Evolutionary conservation across 2,113 vertebrate species (phyloP), one percentile per base, ranked within the genome.

Genomic region (Lophura nycthemera): DNA sequence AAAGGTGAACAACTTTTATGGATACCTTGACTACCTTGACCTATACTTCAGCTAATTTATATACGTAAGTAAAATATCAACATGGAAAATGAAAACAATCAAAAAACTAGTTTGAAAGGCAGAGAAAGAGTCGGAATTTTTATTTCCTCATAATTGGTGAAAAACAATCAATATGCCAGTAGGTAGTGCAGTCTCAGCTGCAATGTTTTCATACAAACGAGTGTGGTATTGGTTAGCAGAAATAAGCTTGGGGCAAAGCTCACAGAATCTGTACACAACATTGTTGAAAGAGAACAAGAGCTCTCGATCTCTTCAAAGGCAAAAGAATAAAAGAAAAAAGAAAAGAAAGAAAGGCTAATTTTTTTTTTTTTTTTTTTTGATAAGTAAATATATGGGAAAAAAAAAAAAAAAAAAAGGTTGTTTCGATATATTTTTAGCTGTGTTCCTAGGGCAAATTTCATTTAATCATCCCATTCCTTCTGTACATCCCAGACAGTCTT

Each of bases 141-240:
- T 27, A 84, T 93, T 95, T 90, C 20, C 8, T 86, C 4, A 4
- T 89, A 86, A 65, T 32, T 66, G n/a, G 15, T 73, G 66, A 71
- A 81, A 88, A 89, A n/a, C 48, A 89, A 89, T 92, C 70, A 7
- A 90, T 94, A 29, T 73, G n/a, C 63, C 61, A 43, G 76, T 57
- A 81, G 61, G 48, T 61, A 43, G 38, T 75, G 16, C 59, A 69
- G 77, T 84, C 77, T 36, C 54, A 73, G 40, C 64, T 86, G 73
- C 48, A 48, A 8, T 75, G 48, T 92, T 94, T 95, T 90, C 86
- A 48, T 90, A 81, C 40, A 84, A 82, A 82, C 78, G 73, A 60
- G 84, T 75, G 93, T 75, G 72, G 11, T 86, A 64, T 83, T 91
- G 83, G 52, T 60, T 77, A 81, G 47, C 64, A 90, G 79, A 82